Base-by-base conservation (phyloP, 2,888 invertebrate species). In the Oscheius myriophilus region DNA sequence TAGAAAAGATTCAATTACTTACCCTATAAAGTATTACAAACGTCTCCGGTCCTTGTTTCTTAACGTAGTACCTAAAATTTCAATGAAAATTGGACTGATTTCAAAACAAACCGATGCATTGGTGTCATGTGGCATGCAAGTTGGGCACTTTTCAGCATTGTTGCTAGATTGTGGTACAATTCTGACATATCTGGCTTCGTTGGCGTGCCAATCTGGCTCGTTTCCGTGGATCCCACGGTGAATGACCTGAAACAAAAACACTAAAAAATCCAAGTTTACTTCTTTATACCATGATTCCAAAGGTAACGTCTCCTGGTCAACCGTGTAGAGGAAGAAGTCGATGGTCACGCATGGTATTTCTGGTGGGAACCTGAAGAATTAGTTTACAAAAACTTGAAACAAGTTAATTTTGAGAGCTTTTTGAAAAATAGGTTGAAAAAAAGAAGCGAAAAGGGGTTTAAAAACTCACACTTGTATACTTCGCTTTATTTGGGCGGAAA, bases 11-110 rank as follows among this genome's bases (percentile, higher is more conserved):
- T 25, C 43, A 55, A 23, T 18, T 39, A 63, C 33, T 23, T 62
- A 73, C 71, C 65, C 66, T 61, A 42, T 74, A 74, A 7, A 70
- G 65, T 18, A 74, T 72, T 1, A 74, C 72, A 54, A 65, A 74
- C 3, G 74, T 72, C n/a, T 74, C 72, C 1, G 74, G 66, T 25
- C 72, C 45, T 51, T 74, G 74, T 53, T 74, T 74, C 62, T 70
- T 74, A 21, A 74, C 72, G 55, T 74, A 74, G 58, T 74, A 72
- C n/a, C n/a, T n/a, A n/a, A n/a, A n/a, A n/a, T n/a, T n/a, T n/a
- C n/a, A n/a, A n/a, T n/a, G n/a, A n/a, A n/a, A n/a, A n/a, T n/a
- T n/a, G n/a, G n/a, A n/a, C n/a, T n/a, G n/a, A n/a, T n/a, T n/a
- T n/a, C n/a, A n/a, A n/a, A n/a, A n/a, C n/a, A n/a, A n/a, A n/a